Evolutionary conservation across 2,888 invertebrate species (phyloP).

Genomic region (Eupithecia dodoneata): DNA sequence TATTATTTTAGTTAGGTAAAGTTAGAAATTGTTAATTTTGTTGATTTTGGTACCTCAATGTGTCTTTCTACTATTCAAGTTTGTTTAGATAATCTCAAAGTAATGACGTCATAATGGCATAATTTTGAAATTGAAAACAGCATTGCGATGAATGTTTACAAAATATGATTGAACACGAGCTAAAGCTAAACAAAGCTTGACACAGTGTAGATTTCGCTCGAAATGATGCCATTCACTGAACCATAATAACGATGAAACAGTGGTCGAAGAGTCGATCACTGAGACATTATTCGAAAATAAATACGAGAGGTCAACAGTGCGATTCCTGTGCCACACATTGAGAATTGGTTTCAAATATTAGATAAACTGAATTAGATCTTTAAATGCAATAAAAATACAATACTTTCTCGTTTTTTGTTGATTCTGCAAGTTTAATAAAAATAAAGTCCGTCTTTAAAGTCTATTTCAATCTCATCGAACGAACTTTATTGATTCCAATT

Average conservation of each 20-base stretch:
- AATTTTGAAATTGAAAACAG: slow-evolving; percentile 52
- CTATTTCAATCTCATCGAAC: neutral
- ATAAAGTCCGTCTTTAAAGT: neutral
- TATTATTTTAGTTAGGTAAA: too few species aligned
- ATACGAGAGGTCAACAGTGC: neutral
- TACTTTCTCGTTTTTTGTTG: neutral
- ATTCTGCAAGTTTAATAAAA: neutral
- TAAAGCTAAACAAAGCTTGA: slow-evolving; percentile 50
- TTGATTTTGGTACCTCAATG: neutral
- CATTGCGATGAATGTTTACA: slow-evolving; percentile 59
- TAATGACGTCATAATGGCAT: slow-evolving; percentile 47
- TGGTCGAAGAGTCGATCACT: slow-evolving; percentile 7
- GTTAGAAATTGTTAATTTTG: neutral
- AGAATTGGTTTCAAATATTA: neutral
- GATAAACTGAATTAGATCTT: neutral
- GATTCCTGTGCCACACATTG: neutral
- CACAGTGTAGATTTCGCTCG: slow-evolving; percentile 41
- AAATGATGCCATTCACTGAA: slow-evolving; percentile 40
- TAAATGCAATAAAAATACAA: neutral
- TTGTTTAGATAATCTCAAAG: slow-evolving; percentile 7
- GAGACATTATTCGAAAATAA: slow-evolving; percentile 1
- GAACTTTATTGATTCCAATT: neutral
- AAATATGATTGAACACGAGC: slow-evolving; percentile 63
- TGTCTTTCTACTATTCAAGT: neutral
- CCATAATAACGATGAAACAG: slow-evolving; percentile 22